A percentile compares a stretch with the other conserved stretches of the same genome.
These are phyloP conservation scores for Pteropus alecto DNA, from an alignment of 2,113 vertebrate species.

Conservation along the genomic window DNA sequence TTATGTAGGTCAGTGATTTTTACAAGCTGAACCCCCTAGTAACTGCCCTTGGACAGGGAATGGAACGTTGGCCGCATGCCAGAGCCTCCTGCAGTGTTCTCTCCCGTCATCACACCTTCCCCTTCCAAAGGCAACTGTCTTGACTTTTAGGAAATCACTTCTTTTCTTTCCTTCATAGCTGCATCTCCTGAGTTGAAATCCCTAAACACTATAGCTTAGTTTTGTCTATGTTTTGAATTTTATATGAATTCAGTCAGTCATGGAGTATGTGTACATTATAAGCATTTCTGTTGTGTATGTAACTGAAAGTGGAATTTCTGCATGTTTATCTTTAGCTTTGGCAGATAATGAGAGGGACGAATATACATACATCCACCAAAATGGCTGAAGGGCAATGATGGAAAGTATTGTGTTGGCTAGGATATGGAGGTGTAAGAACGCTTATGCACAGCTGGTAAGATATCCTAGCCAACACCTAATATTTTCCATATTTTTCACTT, in stretches of 20 bases:
- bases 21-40: not conserved
- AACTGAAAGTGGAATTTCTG: not conserved
- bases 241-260: not conserved
- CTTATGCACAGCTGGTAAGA: not conserved
- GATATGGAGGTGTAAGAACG: not conserved
- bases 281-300: not conserved
- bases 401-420: not conserved
- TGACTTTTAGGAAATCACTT: not conserved
- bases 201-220: not conserved
- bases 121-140: not conserved
- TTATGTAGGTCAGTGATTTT: not conserved
- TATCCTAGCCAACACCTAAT: not conserved
- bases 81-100: accelerated
- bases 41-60: too few relatives aligned
- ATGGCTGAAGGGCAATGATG: not conserved
- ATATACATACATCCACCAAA: not conserved
- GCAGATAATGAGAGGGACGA: not conserved
- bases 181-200: not conserved
- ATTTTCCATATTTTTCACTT: not conserved
- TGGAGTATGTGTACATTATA: not conserved
- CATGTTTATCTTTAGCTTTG: not conserved
- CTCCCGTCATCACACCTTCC: not conserved
- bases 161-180: not conserved
- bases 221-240: constrained; percentile 9
- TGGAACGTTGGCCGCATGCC: not conserved